Evolutionary conservation across 2,888 invertebrate species (phyloP).

Genomic region (Entomobrya proxima): DNA sequence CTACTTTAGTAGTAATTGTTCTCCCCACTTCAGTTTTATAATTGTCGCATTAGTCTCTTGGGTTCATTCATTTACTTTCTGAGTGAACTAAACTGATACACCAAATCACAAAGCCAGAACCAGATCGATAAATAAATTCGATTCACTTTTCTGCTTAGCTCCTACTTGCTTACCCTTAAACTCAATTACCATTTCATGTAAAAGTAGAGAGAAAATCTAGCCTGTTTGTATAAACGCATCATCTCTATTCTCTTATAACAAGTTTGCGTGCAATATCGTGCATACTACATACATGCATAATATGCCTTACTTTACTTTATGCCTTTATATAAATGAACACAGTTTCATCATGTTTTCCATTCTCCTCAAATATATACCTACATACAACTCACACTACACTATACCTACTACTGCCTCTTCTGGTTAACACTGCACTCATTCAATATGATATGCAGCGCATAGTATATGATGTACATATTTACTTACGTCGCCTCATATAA

Average conservation of each 20-base stretch:
- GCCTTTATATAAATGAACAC: neutral
- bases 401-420: neutral
- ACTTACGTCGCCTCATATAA: conserved; percentile 35
- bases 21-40: conserved; percentile 47
- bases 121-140: conserved; percentile 60
- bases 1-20: neutral
- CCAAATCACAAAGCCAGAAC: conserved; percentile 56
- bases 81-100: conserved; percentile 53
- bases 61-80: conserved; percentile 60
- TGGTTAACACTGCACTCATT: conserved; percentile 21
- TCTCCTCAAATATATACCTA: neutral
- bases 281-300: neutral
- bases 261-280: conserved; percentile 20
- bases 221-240: neutral
- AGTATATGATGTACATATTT: neutral
- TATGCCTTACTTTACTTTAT: too few species aligned
- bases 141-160: conserved; percentile 48
- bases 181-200: conserved; percentile 25
- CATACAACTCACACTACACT: neutral
- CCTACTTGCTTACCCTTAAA: conserved; percentile 18
- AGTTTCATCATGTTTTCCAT: neutral
- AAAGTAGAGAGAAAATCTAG: conserved; percentile 14
- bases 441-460: neutral
- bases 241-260: neutral
- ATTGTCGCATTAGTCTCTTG: conserved; percentile 52